Evolutionary conservation across 2,888 invertebrate genomes (phyloP).

Genomic region (Cylloceria caligata): DNA sequence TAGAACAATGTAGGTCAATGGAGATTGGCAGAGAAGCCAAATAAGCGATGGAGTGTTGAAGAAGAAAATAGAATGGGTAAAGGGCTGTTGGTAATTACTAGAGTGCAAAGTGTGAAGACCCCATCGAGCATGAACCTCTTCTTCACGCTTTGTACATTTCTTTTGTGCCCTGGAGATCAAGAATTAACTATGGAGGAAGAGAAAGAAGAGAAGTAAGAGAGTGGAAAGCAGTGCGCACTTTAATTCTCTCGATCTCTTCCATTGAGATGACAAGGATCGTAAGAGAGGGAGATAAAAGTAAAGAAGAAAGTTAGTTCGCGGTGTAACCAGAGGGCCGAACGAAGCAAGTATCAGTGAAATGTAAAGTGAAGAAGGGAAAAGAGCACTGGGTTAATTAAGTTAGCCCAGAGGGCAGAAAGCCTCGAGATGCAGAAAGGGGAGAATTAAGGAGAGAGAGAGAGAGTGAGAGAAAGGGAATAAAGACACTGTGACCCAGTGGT

Average conservation of each 20-base stretch:
- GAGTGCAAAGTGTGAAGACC: slow-evolving; percentile 54
- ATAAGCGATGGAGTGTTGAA: slow-evolving; percentile 27
- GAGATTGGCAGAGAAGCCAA: slow-evolving; percentile 57
- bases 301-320: slow-evolving; percentile 20
- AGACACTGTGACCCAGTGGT: no score
- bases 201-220: slow-evolving; percentile 10
- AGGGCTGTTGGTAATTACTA: slow-evolving; percentile 46
- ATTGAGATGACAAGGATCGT: slow-evolving; percentile 18
- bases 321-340: neutral
- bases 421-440: slow-evolving; percentile 47
- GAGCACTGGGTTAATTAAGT: slow-evolving; percentile 63
- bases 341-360: slow-evolving; percentile 2
- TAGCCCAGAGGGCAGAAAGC: slow-evolving; percentile 55
- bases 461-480: slow-evolving; percentile 34
- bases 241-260: slow-evolving; percentile 53
- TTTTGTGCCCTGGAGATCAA: slow-evolving; percentile 33
- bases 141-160: slow-evolving; percentile 46
- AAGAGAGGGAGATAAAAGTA: slow-evolving; percentile 24
- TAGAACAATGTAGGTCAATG: slow-evolving; percentile 37
- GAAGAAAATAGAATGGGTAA: slow-evolving; percentile 42
- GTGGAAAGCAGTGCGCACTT: slow-evolving; percentile 27
- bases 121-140: slow-evolving; percentile 42
- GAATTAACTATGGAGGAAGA: slow-evolving; percentile 34
- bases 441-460: neutral
- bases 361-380: slow-evolving; percentile 40